A percentile compares a stretch with the other conserved stretches of the same genome.
These are phyloP conservation scores for Rattus norvegicus DNA, from an alignment of 2,113 vertebrate genomes.

Conservation along the genomic window DNA sequence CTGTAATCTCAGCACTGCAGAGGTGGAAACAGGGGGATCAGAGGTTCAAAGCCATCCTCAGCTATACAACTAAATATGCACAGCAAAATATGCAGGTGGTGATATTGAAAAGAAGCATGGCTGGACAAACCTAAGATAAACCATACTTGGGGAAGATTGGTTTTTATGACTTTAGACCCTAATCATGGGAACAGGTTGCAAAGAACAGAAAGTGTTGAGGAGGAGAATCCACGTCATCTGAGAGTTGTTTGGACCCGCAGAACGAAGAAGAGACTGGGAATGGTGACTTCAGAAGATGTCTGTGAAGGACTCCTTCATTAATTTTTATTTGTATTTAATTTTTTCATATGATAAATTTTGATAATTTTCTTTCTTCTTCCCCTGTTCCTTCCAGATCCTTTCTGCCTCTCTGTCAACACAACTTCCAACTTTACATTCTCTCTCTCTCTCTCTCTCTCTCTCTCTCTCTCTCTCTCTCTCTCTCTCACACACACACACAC, in stretches of 20 bases:
- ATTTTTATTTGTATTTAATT: background rate
- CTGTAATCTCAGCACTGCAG: background rate
- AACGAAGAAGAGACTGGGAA: background rate
- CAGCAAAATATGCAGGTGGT: background rate
- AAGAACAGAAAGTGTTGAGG: background rate
- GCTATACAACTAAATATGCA: background rate
- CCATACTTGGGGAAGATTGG: background rate
- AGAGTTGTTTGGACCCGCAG: fast-evolving
- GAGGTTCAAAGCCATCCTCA: background rate
- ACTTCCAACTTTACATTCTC: background rate
- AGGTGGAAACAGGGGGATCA: background rate
- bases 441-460: background rate
- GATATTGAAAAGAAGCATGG: background rate
- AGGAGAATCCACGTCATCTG: background rate
- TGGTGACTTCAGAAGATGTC: background rate
- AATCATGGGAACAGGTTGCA: fast-evolving
- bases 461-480: background rate
- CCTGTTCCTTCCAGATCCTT: background rate
- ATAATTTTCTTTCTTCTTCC: background rate
- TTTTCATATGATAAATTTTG: background rate
- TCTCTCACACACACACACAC: background rate
- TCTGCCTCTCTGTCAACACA: background rate
- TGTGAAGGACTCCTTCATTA: background rate
- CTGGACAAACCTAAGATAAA: background rate
- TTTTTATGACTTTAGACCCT: background rate